These are phyloP conservation scores for Lophura nycthemera DNA, from an alignment of 2,113 vertebrate species.

Conservation along the genomic window DNA sequence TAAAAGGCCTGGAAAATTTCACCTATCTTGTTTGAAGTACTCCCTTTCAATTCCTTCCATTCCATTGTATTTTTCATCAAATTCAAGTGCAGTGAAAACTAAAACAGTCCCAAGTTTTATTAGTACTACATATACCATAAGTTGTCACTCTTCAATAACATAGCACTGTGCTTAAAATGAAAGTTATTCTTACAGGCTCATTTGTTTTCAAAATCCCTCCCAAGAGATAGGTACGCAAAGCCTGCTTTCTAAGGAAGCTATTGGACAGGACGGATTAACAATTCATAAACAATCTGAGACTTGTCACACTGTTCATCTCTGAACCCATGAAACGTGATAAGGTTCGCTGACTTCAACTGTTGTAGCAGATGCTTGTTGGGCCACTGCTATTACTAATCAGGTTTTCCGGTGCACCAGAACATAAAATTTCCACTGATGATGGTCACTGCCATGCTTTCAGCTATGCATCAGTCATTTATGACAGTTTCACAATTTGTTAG, in stretches of 20 bases:
- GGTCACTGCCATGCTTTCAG: not conserved
- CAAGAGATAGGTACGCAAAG: not conserved
- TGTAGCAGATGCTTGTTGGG: not conserved
- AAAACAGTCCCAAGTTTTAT: not conserved
- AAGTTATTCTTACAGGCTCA: not conserved
- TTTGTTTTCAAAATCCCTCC: not conserved
- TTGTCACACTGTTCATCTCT: not conserved
- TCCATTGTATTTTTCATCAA: not conserved
- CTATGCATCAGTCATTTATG: not conserved
- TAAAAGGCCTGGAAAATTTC: not conserved
- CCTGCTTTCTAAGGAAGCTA: not conserved
- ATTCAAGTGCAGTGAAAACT: not conserved
- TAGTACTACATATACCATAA: not conserved
- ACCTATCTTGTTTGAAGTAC: not conserved
- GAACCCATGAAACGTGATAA: accelerated
- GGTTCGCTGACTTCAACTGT: not conserved
- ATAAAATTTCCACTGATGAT: not conserved
- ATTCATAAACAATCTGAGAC: not conserved
- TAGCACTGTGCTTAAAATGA: not conserved
- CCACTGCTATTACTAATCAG: not conserved
- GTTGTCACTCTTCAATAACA: not conserved
- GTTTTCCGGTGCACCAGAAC: not conserved
- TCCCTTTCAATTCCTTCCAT: not conserved
- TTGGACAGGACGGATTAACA: not conserved
- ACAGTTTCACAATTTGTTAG: not conserved